These are phyloP conservation scores for Prunella fulvescens DNA, from an alignment of 2,113 vertebrate species.

Conservation along the genomic window DNA sequence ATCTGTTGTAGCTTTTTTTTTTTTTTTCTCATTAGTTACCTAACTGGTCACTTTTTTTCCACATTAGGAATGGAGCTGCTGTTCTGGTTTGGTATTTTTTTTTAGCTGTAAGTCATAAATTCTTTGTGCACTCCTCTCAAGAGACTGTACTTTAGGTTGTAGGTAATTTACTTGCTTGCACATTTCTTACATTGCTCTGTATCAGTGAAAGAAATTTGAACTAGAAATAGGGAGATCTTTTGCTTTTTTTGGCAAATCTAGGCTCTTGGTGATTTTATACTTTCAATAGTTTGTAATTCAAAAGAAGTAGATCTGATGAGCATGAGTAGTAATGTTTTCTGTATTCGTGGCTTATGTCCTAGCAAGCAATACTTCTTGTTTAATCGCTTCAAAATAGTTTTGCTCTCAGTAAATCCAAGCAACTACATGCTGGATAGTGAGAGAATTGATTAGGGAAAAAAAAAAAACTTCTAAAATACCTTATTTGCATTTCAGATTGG, in stretches of 20 bases:
- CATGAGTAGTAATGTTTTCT: background rate
- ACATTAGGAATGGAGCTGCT: background rate
- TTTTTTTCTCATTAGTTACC: background rate
- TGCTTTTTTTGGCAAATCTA: background rate
- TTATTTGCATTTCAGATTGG: conserved; percentile 61
- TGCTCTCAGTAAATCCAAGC: background rate
- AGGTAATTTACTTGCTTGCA: background rate
- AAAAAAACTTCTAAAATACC: background rate
- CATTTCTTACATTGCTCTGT: background rate
- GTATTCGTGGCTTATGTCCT: background rate
- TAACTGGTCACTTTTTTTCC: background rate
- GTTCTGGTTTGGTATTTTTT: background rate
- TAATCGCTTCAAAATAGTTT: conserved; percentile 1
- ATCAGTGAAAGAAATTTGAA: conserved; percentile 1
- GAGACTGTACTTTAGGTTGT: background rate
- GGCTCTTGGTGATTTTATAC: background rate
- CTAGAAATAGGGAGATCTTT: background rate
- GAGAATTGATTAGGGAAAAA: background rate
- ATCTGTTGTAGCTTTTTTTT: background rate
- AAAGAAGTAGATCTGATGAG: background rate
- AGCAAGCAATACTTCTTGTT: background rate
- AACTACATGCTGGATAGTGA: background rate
- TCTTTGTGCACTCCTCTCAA: background rate
- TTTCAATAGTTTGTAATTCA: background rate
- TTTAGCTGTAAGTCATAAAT: background rate